A percentile compares a stretch with the other conserved stretches of the same genome.
phyloP scores from a whole-genome alignment of 2,113 vertebrate species.

The Protomyctophum bolini region DNA sequence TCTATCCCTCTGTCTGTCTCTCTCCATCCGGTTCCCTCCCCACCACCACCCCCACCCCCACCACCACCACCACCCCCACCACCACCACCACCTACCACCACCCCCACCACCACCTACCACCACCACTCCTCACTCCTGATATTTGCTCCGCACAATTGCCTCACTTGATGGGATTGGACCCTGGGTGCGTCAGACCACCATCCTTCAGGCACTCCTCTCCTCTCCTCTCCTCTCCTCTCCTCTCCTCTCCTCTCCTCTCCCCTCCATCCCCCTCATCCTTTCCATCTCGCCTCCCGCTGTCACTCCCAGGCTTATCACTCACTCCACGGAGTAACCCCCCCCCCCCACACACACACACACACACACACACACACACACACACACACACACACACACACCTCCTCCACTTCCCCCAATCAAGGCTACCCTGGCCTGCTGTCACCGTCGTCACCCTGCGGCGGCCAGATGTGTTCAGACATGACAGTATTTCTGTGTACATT shows the following conservation, averaged over 20 bases:
- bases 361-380: constrained; percentile 4
- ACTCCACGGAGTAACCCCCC: constrained; percentile 44
- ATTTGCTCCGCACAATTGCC: constrained; percentile 73
- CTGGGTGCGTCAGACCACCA: constrained; percentile 59
- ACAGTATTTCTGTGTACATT: too few species aligned
- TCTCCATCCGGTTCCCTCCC: neutral
- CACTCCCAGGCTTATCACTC: constrained; percentile 65
- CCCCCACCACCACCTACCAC: too few species aligned
- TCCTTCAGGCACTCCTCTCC: constrained; percentile 37
- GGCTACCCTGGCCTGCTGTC: too few species aligned
- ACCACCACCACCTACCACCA: neutral
- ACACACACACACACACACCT: neutral
- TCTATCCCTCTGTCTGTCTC: constrained; percentile 37
- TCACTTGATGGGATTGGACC: constrained; percentile 75
- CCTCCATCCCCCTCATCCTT: neutral
- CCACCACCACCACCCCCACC: too few species aligned
- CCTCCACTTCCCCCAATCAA: neutral
- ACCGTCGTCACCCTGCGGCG: too few species aligned
- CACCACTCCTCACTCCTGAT: constrained; percentile 18
- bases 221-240: neutral
- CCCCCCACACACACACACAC: constrained; percentile 10
- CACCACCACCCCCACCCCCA: neutral
- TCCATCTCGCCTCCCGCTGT: constrained; percentile 40
- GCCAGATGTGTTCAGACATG: too few species aligned
- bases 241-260: neutral